Percentiles rank a stretch among this genome's conserved stretches.
Conservation (phyloP, 2,113 vertebrate genomes). For the Poeciliopsis retropinna region DNA sequence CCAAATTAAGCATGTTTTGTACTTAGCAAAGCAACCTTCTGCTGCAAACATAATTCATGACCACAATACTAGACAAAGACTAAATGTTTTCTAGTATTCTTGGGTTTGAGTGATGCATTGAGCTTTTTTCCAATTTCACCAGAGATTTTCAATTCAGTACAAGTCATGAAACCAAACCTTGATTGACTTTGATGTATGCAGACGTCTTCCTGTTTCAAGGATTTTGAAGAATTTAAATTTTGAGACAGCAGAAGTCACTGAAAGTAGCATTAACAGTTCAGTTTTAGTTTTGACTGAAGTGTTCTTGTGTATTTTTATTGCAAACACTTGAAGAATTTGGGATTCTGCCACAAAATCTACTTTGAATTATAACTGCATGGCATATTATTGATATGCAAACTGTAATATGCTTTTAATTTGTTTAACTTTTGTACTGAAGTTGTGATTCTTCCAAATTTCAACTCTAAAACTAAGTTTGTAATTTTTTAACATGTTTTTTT, state of each 20-base stretch:
- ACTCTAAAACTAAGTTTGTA: not conserved
- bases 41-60: not conserved
- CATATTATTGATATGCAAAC: not conserved
- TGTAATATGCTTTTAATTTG: not conserved
- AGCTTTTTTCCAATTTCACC: not conserved
- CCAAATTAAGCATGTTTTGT: not conserved
- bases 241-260: too few species aligned
- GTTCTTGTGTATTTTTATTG: too few species aligned
- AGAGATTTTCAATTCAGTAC: not conserved
- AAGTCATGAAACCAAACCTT: not conserved
- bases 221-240: too few species aligned
- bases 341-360: too few species aligned
- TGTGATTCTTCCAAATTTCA: not conserved
- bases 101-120: not conserved
- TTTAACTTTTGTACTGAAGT: not conserved
- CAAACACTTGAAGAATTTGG: too few species aligned
- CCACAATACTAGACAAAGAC: not conserved
- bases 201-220: too few species aligned
- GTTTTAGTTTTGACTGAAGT: too few species aligned
- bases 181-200: not conserved
- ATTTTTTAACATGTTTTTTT: not conserved
- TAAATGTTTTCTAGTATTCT: too few species aligned
- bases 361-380: not conserved
- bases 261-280: too few species aligned
- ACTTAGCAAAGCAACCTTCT: not conserved